Evolutionary conservation across 2,888 invertebrate species (phyloP).

Genomic region (Petrolisthes cinctipes): DNA sequence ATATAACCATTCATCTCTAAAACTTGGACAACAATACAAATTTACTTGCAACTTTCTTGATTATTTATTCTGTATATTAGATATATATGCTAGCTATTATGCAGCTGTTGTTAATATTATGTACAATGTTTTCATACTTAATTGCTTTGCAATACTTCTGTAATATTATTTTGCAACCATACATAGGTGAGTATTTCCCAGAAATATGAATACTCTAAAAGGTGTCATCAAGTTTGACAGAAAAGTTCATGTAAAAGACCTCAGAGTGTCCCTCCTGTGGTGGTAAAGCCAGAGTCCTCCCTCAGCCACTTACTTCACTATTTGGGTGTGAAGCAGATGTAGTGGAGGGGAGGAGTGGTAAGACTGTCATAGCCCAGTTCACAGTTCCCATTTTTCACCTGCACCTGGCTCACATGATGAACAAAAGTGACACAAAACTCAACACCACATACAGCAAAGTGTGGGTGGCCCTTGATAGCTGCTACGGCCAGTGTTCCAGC

Average conservation of each 20-base stretch:
- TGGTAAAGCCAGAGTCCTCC: conserved; percentile 43
- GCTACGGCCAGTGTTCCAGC: conserved; percentile 5
- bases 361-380: conserved; percentile 1
- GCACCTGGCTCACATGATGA: conserved; percentile 13
- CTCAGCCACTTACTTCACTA: background rate
- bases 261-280: conserved; percentile 29
- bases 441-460: conserved; percentile 5
- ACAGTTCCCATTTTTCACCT: background rate
- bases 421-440: conserved; percentile 37
- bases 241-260: conserved; percentile 38
- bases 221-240: background rate
- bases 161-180: background rate
- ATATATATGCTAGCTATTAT: no score
- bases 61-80: no score
- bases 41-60: no score
- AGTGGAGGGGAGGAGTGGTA: conserved; percentile 1
- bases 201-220: background rate
- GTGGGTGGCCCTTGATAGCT: background rate
- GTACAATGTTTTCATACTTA: no score
- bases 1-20: background rate
- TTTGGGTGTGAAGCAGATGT: conserved; percentile 20
- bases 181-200: background rate
- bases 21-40: background rate
- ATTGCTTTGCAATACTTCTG: background rate
- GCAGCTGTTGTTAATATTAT: no score